phyloP scores from a whole-genome alignment of 23 tunicate genomes.

The Trididemnum nubilum region DNA sequence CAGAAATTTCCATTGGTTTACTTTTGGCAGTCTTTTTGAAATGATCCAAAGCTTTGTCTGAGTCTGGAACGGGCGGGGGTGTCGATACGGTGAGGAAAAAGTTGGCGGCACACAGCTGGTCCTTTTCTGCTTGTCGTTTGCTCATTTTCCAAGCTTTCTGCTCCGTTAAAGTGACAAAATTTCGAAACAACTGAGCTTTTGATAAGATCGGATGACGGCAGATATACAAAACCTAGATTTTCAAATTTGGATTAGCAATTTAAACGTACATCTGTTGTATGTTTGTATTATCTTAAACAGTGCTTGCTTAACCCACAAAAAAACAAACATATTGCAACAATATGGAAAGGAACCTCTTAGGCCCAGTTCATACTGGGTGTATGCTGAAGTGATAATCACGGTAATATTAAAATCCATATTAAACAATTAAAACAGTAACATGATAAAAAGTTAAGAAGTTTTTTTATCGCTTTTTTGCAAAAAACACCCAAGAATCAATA shows the following conservation, averaged over 20 bases:
- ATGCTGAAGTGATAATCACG: too few species aligned
- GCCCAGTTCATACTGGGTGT: too few species aligned
- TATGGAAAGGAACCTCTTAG: too few species aligned
- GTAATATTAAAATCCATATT: too few species aligned
- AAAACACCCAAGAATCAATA: too few species aligned
- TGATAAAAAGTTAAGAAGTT: too few species aligned
- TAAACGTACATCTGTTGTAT: background rate
- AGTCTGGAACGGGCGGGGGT: constrained; percentile 43
- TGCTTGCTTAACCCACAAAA: background rate
- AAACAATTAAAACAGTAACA: too few species aligned
- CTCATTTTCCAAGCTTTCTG: constrained; percentile 97
- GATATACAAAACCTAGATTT: constrained; percentile 53
- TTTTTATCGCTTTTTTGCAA: too few species aligned
- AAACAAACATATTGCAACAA: too few species aligned
- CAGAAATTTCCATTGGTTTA: too few species aligned
- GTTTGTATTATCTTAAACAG: background rate
- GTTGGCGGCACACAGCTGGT: constrained; percentile 63
- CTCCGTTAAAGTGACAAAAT: constrained; percentile 86
- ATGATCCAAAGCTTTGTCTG: constrained; percentile 53
- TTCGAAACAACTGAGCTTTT: constrained; percentile 75
- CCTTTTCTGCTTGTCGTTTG: constrained; percentile 94
- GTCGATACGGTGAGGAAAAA: constrained; percentile 69
- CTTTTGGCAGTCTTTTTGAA: constrained; percentile 65
- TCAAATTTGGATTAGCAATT: too few species aligned
- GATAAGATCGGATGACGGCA: constrained; percentile 86